phyloP scores from a whole-genome alignment of 2,888 invertebrate genomes.

The Limnephilus rhombicus region DNA sequence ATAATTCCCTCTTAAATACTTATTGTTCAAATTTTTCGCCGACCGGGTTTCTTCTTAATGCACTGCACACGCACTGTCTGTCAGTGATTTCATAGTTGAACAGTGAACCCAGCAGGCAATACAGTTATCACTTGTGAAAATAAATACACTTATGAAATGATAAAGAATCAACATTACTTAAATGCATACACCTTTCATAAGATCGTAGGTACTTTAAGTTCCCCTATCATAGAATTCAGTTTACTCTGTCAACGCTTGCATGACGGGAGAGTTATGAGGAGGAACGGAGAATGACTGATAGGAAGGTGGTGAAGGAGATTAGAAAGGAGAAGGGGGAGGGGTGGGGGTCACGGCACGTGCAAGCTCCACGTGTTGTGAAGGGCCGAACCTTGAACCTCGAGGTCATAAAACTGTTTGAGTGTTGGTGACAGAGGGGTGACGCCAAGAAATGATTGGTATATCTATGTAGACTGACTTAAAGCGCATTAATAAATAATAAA shows the following conservation, averaged over 20 bases:
- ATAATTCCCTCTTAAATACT: no score
- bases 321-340: neutral
- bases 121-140: no score
- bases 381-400: neutral
- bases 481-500: no score
- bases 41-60: no score
- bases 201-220: no score
- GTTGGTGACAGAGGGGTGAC: neutral
- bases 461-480: neutral
- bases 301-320: neutral
- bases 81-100: no score
- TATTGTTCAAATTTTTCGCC: no score
- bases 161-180: neutral
- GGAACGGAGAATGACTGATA: neutral
- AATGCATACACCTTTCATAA: neutral
- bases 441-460: neutral
- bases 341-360: constrained; percentile 20
- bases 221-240: neutral
- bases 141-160: neutral
- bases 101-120: no score
- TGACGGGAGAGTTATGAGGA: neutral
- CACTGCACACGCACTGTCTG: no score
- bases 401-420: neutral
- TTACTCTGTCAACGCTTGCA: neutral
- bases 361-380: constrained; percentile 18